Evolutionary conservation across 2,797 vertebrate genomes (phyloP).

Genomic region (Labroides dimidiatus): DNA sequence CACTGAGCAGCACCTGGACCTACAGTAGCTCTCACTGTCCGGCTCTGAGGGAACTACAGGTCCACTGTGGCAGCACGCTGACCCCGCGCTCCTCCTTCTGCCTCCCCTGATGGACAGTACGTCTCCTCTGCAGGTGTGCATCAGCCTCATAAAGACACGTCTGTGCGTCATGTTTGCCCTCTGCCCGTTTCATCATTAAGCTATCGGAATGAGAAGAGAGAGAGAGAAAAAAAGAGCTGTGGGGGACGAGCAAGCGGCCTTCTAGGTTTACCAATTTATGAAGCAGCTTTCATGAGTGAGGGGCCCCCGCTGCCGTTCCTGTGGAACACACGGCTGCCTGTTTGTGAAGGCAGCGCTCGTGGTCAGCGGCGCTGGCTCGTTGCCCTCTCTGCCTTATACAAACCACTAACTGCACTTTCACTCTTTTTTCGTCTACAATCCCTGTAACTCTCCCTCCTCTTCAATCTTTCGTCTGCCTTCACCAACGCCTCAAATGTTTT

Average conservation of each 20-base stretch:
- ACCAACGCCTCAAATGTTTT: conserved; percentile 76
- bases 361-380: conserved; percentile 60
- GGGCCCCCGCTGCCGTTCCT: conserved; percentile 57
- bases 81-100: conserved; percentile 50
- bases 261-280: conserved; percentile 83
- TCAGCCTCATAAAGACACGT: conserved; percentile 80
- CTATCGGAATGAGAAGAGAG: conserved; percentile 77
- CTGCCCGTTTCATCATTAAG: conserved; percentile 79
- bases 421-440: conserved; percentile 55
- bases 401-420: conserved; percentile 55
- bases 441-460: conserved; percentile 53
- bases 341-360: conserved; percentile 64
- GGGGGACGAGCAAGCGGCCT: conserved; percentile 55
- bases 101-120: conserved; percentile 60
- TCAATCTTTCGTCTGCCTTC: conserved; percentile 57
- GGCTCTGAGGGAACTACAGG: conserved; percentile 45
- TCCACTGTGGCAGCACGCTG: conserved; percentile 62
- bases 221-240: conserved; percentile 73
- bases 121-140: conserved; percentile 79
- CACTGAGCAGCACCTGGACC: conserved; percentile 50
- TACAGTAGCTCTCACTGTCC: conserved; percentile 59
- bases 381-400: conserved; percentile 54
- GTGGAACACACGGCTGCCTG: conserved; percentile 79
- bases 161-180: conserved; percentile 78
- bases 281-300: conserved; percentile 81